These are phyloP conservation scores for Chymomyza fuscimana DNA, from an alignment of 2,888 invertebrate genomes.

Conservation along the genomic window DNA sequence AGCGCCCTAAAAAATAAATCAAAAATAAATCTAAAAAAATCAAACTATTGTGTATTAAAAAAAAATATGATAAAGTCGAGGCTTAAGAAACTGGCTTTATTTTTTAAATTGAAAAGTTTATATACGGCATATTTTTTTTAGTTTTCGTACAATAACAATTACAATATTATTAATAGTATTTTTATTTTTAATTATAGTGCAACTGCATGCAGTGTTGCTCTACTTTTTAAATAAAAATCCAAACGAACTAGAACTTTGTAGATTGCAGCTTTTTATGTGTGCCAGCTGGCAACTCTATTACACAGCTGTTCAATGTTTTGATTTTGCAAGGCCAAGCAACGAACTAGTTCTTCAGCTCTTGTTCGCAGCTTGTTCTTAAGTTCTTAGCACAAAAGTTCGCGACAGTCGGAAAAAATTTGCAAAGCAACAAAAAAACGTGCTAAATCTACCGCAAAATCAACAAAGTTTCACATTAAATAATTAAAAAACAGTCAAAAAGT, in stretches of 20 bases:
- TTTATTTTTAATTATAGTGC: too few relatives aligned
- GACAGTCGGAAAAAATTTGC: constrained; percentile 16
- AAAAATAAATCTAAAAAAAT: constrained; percentile 13
- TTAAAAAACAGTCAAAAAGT: constrained; percentile 28
- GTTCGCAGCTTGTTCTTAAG: constrained; percentile 18
- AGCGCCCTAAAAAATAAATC: constrained; percentile 46
- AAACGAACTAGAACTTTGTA: neutral
- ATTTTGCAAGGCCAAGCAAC: constrained; percentile 37
- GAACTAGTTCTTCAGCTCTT: constrained; percentile 21
- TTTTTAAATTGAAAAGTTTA: too few relatives aligned
- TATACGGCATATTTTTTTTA: too few relatives aligned
- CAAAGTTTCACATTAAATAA: constrained; percentile 3
- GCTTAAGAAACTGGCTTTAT: too few relatives aligned
- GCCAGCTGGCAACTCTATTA: neutral
- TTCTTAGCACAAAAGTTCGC: constrained; percentile 25
- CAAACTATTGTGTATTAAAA: too few relatives aligned
- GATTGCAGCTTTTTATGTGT: too few relatives aligned
- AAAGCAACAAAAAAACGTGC: constrained; percentile 51
- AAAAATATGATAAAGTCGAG: too few relatives aligned
- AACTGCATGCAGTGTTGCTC: neutral
- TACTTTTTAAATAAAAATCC: neutral
- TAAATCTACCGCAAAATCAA: constrained; percentile 27
- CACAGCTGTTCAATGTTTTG: constrained; percentile 57
- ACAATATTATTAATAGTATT: too few relatives aligned
- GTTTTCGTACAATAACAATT: too few relatives aligned